Base-by-base conservation (phyloP, 2,113 vertebrate species). In the Sturnira hondurensis region DNA sequence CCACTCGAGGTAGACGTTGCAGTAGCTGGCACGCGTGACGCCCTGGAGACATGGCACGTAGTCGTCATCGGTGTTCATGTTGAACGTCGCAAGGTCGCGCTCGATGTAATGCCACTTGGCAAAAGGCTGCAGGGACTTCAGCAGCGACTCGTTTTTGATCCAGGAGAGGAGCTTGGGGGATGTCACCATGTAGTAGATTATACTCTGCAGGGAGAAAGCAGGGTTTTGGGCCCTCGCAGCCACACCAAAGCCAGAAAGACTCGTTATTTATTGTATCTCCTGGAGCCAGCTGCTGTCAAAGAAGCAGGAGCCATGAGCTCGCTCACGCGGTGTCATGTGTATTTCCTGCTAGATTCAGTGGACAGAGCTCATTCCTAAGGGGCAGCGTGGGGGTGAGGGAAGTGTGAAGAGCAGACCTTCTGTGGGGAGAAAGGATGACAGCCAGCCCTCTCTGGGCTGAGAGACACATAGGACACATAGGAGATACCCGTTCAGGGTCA, bases 31-130 rank as follows among this genome's bases (percentile, higher is more conserved):
- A 4, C 99, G 98, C 0, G 99, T 99, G 97, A 99, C 99, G 4
- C 99, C 99, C 98, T 99, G 99, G 94, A 99, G 99, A 94, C 99
- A 99, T 0, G 99, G 99, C 67, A 99, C 99, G 6, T 99, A 99
- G 98, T 99, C 99, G 41, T 99, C 99, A 10, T 99, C 99, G 45
- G 99, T 99, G 98, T 99, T 99, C 65, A 99, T 98, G 8, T 98
- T 99, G 94, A 99, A 99, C 97, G 99, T 99, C 0, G 99, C 99
- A 2, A 99, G 99, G 98, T 99, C 99, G 1, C 99, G 99, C 95
- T 99, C 99, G 28, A 99, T 99, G 93, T 99, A 99, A 97, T 99
- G 99, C 99, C 99, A 99, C 97, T 99, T 99, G 78, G 99, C 99
- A 89, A 99, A 99, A n/a, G 99, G 98, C 98, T 99, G 99, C 93